Percentiles rank a stretch among this genome's conserved stretches.
Evolutionary conservation across 2,797 vertebrate genomes (phyloP).

Genomic region (Paratrypauchen microcephalus): DNA sequence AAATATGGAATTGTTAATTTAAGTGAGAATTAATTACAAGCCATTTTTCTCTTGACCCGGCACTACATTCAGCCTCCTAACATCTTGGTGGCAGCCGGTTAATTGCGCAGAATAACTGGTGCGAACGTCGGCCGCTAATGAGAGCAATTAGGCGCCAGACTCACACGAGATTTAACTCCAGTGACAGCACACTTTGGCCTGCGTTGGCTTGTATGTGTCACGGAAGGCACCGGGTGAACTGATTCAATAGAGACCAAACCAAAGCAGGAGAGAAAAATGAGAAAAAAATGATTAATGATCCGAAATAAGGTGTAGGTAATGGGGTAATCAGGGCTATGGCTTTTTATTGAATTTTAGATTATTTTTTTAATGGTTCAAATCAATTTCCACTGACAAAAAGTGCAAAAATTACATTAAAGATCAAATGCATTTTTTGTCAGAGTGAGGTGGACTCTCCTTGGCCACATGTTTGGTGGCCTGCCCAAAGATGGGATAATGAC

Average conservation of each 20-base stretch:
- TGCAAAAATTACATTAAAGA: too few relatives aligned
- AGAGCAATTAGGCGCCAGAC: conserved; percentile 73
- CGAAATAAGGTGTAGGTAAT: background rate
- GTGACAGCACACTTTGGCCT: conserved; percentile 35
- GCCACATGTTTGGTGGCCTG: background rate
- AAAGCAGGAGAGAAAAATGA: background rate
- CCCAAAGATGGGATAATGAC: background rate
- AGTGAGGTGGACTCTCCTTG: background rate
- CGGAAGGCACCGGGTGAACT: conserved; percentile 31
- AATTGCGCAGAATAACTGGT: conserved; percentile 74
- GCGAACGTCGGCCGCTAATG: conserved; percentile 70
- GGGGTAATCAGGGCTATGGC: background rate
- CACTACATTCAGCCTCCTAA: conserved; percentile 68
- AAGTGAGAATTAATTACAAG: conserved; percentile 78
- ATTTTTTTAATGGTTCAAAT: too few relatives aligned
- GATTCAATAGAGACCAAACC: conserved; percentile 21
- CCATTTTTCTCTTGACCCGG: conserved; percentile 65
- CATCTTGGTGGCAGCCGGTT: conserved; percentile 68
- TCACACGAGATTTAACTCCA: conserved; percentile 49
- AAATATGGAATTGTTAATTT: conserved; percentile 75
- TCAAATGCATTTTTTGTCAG: background rate
- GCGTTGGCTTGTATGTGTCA: conserved; percentile 51
- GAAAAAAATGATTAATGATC: conserved; percentile 9
- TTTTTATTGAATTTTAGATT: too few relatives aligned
- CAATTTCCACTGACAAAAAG: too few relatives aligned